These are phyloP conservation scores for Gymnocheta viridis DNA, from an alignment of 2,888 invertebrate species.

Conservation along the genomic window DNA sequence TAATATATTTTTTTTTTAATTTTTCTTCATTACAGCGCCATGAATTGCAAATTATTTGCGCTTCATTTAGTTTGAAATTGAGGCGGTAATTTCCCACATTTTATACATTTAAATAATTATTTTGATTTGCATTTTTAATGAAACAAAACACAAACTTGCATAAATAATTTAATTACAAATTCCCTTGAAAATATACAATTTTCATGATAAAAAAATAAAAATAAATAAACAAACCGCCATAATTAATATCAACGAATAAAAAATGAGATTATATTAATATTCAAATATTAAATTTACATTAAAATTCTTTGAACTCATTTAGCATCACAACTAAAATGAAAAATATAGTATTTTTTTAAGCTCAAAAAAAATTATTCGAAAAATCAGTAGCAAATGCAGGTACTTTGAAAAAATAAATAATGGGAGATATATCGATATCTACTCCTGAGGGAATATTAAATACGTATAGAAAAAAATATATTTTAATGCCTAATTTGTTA, in stretches of 20 bases:
- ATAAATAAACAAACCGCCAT: not conserved
- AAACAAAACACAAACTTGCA: constrained; percentile 39
- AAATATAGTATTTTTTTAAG: too few relatives aligned
- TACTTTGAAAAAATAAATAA: not conserved
- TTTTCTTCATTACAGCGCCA: not conserved
- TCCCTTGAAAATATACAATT: constrained; percentile 52
- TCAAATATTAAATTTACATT: constrained; percentile 33
- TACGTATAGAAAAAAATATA: too few relatives aligned
- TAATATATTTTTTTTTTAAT: not conserved
- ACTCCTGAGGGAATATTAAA: too few relatives aligned
- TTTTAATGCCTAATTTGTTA: too few relatives aligned
- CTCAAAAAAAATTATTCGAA: not conserved
- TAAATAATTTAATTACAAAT: constrained; percentile 57
- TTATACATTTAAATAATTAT: constrained; percentile 28
- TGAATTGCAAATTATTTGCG: constrained; percentile 12
- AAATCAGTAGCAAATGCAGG: not conserved
- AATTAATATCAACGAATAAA: constrained; percentile 28
- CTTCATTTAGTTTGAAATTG: not conserved
- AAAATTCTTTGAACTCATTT: constrained; percentile 30
- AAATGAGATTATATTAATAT: constrained; percentile 46
- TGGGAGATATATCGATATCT: too few relatives aligned
- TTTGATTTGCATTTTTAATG: constrained; percentile 49
- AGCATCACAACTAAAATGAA: not conserved
- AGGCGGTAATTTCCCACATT: constrained; percentile 15
- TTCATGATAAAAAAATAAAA: constrained; percentile 21